Evolutionary conservation across 1,140 invertebrate genomes (phyloP), one percentile per base, ranked within the genome.

Genomic region (Orussus abietinus): DNA sequence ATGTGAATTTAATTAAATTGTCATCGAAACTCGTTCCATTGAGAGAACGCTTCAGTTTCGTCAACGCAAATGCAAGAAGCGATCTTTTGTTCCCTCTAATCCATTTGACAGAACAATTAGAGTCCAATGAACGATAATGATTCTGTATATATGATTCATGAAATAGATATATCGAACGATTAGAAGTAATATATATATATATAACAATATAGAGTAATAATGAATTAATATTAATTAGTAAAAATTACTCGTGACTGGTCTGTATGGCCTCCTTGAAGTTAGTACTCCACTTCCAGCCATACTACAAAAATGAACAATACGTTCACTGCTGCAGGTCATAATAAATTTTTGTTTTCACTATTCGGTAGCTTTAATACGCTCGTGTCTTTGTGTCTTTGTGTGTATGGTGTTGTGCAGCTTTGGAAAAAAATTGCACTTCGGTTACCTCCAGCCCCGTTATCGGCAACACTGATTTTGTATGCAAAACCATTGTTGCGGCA

Each of bases 191-290:
- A 42, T 49, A 39, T 54, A 41, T 56, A 51, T 53, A 55, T 51
- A 51, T 55, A 55, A 51, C 45, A 57, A 47, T 56, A 57, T 55
- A 54, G 47, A 54, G 51, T 57, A 57, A 47, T 47, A 53, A 48
- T 47, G 46, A 51, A 59, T 53, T 54, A 48, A 54, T 59, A 59
- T 63, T 52, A 59, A 74, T 69, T 64, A 57, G 65, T 75, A 64
- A 69, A 65, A 54, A 72, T 81, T 82, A 82, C 80, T 82, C 80
- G 80, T 86, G 75, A 72, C 74, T 74, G 64, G 77, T 75, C 62
- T 70, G 69, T 79, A 92, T 88, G 77, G 88, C 87, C 82, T 92
- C 86, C 83, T 84, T 88, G 88, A 92, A 92, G 86, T 91, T 85
- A 78, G 86, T 81, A 83, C 88, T 91, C 84, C 87, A 86, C 81